phyloP scores from a whole-genome alignment of 1,140 invertebrate species.

The Dufourea novaeangliae region DNA sequence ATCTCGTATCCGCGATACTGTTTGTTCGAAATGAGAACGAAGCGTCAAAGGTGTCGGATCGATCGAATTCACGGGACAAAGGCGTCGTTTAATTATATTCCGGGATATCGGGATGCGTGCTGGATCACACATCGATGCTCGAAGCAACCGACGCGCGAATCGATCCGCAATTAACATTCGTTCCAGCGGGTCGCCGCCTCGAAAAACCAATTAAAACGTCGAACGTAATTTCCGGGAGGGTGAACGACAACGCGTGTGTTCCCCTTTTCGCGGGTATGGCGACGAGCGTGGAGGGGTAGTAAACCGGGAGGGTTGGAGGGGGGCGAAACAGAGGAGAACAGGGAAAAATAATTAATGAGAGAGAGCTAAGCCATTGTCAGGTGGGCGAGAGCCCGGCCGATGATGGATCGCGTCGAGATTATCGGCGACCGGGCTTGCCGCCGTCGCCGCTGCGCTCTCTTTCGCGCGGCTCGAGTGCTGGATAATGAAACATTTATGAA shows the following conservation, averaged over 20 bases:
- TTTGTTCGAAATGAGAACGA: neutral
- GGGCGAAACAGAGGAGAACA: neutral
- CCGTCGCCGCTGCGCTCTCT: slow-evolving; percentile 13
- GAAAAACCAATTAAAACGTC: slow-evolving; percentile 39
- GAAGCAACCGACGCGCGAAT: neutral
- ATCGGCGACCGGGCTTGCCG: slow-evolving; percentile 31
- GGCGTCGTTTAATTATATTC: slow-evolving; percentile 11
- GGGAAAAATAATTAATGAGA: slow-evolving; percentile 59
- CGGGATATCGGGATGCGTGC: neutral
- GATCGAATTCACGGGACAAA: neutral
- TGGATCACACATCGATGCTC: neutral
- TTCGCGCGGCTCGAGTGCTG: slow-evolving; percentile 27
- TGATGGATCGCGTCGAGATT: slow-evolving; percentile 61
- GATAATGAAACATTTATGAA: slow-evolving; percentile 66
- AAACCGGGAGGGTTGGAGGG: neutral
- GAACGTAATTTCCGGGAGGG: neutral
- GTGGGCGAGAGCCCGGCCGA: slow-evolving; percentile 2
- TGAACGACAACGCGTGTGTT: slow-evolving; percentile 14
- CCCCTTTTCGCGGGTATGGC: neutral
- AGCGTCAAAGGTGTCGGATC: neutral
- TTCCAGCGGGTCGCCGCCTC: neutral
- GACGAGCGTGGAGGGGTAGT: neutral
- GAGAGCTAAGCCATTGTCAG: slow-evolving; percentile 31
- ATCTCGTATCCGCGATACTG: too few species aligned
- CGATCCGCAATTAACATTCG: slow-evolving; percentile 27